phyloP scores from a whole-genome alignment of 2,888 invertebrate species.

The Limnephilus marmoratus region DNA sequence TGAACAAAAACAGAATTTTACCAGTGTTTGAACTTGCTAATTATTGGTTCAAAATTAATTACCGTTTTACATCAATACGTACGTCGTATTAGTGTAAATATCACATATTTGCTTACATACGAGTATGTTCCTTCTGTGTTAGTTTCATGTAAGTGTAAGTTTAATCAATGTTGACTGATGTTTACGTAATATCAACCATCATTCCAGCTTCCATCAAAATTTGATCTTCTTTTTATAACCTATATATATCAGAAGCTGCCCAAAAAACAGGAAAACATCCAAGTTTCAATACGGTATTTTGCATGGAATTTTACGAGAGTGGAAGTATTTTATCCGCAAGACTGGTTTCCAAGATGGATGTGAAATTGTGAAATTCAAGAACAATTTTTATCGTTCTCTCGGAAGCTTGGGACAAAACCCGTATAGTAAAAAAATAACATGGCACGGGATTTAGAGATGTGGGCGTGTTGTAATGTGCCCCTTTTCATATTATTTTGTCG shows the following conservation, averaged over 20 bases:
- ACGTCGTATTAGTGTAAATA: neutral
- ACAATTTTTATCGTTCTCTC: neutral
- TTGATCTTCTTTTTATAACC: neutral
- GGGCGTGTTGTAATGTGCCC: neutral
- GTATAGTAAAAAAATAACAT: neutral
- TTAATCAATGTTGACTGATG: neutral
- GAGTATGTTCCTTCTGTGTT: neutral
- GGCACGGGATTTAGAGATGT: neutral
- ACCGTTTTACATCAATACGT: no score
- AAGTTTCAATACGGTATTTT: slow-evolving; percentile 29
- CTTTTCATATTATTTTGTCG: neutral
- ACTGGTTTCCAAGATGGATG: slow-evolving; percentile 40
- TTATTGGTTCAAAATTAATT: no score
- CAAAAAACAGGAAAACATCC: slow-evolving; percentile 9
- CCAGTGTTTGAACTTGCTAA: no score
- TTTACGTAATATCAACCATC: neutral
- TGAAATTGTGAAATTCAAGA: slow-evolving; percentile 1
- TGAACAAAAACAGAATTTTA: no score
- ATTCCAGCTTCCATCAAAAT: neutral
- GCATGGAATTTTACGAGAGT: slow-evolving; percentile 22
- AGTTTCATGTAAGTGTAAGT: neutral
- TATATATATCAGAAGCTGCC: neutral
- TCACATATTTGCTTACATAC: neutral
- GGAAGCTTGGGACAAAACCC: no score
- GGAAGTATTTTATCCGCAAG: slow-evolving; percentile 42